Conservation (phyloP, 2,797 vertebrate species). For the Phoebastria nigripes region DNA sequence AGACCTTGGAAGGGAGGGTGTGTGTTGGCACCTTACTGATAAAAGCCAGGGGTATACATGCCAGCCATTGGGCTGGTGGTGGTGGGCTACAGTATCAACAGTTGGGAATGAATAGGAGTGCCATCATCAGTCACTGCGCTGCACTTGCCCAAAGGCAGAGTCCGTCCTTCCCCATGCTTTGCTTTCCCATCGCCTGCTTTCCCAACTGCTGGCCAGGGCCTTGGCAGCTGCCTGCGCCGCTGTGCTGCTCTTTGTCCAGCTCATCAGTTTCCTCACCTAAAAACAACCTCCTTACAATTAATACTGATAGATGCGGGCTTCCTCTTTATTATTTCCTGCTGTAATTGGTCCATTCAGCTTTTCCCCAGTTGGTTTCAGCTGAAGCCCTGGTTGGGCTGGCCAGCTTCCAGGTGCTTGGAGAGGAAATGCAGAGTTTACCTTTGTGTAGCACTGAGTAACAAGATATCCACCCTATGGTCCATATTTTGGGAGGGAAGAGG, state of each 20-base stretch:
- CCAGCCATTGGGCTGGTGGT: neutral
- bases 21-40: neutral
- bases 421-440: constrained; percentile 10
- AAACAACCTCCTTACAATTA: neutral
- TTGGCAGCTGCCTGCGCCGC: neutral
- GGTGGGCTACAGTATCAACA: neutral
- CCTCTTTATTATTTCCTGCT: neutral
- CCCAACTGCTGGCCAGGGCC: neutral
- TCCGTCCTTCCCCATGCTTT: neutral
- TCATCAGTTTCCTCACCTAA: neutral
- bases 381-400: neutral
- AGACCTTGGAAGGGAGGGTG: neutral
- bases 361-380: neutral
- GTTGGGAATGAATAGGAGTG: neutral
- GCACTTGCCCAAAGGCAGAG: neutral
- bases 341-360: neutral
- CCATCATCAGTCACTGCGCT: neutral
- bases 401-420: neutral
- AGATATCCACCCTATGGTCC: neutral
- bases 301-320: neutral
- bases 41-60: neutral
- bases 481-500: neutral
- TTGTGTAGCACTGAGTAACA: neutral
- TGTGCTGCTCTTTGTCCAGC: neutral
- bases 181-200: neutral